A percentile compares a stretch with the other conserved stretches of the same genome.
phyloP scores from a whole-genome alignment of 2,113 vertebrate species.

The Caranx melampygus region DNA sequence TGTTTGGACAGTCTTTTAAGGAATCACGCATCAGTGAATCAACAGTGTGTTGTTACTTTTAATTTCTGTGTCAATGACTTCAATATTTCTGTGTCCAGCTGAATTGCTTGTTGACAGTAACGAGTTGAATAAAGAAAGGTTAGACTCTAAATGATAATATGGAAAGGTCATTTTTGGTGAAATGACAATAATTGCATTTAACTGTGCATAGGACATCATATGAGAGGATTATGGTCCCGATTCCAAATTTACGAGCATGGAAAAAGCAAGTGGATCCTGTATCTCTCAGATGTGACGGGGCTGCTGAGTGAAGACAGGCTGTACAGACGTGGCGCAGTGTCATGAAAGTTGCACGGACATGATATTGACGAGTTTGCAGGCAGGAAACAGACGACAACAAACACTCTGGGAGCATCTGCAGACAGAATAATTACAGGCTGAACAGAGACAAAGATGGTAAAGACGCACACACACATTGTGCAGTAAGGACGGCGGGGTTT shows the following conservation, averaged over 20 bases:
- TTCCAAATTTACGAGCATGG: conserved; percentile 7
- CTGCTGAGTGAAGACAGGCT: conserved; percentile 42
- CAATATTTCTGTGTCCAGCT: not conserved
- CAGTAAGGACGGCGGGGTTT: conserved; percentile 38
- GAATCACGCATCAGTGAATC: not conserved
- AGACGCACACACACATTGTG: conserved; percentile 31
- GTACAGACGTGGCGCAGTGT: conserved; percentile 7
- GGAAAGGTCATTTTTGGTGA: not conserved
- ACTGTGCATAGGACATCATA: not conserved
- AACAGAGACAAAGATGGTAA: conserved; percentile 60
- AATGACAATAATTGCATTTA: not conserved
- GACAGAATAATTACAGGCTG: conserved; percentile 76
- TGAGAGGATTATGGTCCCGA: conserved; percentile 2
- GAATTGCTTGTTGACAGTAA: not conserved
- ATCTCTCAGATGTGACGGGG: conserved; percentile 16
- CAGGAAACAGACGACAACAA: conserved; percentile 69
- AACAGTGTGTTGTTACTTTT: not conserved
- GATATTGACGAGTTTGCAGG: conserved; percentile 34
- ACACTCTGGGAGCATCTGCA: conserved; percentile 66
- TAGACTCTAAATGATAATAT: not conserved
- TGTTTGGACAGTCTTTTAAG: not conserved
- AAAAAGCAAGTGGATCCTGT: conserved; percentile 45
- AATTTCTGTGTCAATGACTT: not conserved
- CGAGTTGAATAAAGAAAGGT: not conserved
- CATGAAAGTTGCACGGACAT: conserved; percentile 39